These are phyloP conservation scores for Euborellia annulipes DNA, from an alignment of 1,140 invertebrate genomes.

Conservation along the genomic window DNA sequence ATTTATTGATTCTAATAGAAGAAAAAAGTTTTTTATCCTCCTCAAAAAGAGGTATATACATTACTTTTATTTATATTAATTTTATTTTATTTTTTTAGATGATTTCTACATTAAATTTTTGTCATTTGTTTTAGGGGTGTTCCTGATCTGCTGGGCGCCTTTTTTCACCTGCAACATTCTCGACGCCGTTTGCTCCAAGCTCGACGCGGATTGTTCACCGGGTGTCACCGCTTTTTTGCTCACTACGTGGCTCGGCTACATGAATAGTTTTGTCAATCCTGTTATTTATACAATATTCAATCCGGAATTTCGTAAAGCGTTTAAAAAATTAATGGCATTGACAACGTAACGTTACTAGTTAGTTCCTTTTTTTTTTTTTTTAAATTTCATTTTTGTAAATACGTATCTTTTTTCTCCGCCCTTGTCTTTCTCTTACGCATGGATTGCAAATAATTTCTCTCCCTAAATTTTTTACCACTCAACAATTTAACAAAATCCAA, in stretches of 20 bases:
- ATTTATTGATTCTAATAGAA: too few species aligned
- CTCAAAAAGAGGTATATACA: not conserved
- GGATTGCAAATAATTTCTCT: too few species aligned
- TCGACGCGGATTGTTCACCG: conserved; percentile 61
- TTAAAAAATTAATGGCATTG: conserved; percentile 72
- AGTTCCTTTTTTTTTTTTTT: too few species aligned
- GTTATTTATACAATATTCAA: conserved; percentile 99
- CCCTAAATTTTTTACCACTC: too few species aligned
- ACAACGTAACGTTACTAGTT: conserved; percentile 19
- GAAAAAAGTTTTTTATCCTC: too few species aligned
- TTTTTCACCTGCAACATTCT: conserved; percentile 97
- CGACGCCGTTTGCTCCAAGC: conserved; percentile 87
- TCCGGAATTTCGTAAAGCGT: conserved; percentile 96
- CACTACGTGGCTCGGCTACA: conserved; percentile 97
- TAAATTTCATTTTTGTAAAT: too few species aligned
- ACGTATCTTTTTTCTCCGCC: too few species aligned
- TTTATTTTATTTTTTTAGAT: conserved; percentile 1
- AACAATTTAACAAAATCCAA: too few species aligned
- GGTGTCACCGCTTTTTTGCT: conserved; percentile 82
- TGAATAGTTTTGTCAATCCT: conserved; percentile 96
- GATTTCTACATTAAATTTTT: not conserved
- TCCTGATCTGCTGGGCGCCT: conserved; percentile 96
- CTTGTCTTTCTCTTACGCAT: too few species aligned
- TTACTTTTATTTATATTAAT: not conserved
- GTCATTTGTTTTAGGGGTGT: conserved; percentile 52